phyloP scores from a whole-genome alignment of 2,113 vertebrate genomes.

The Tonatia bakeri region DNA sequence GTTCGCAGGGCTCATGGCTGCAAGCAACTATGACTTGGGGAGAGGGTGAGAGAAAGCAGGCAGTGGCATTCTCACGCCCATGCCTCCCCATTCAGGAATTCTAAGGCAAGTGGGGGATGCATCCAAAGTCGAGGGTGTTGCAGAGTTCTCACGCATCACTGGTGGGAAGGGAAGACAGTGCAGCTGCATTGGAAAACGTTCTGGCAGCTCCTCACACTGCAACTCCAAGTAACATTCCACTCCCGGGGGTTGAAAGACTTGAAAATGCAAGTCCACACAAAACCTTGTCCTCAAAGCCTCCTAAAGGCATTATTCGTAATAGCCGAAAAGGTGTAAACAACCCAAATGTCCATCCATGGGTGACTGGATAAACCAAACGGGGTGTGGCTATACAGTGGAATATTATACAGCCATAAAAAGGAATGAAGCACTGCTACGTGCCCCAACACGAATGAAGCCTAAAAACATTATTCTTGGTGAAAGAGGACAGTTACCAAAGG shows the following conservation, averaged over 20 bases:
- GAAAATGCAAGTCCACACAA: background rate
- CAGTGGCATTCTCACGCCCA: background rate
- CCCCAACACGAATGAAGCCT: no score
- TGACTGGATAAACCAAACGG: background rate
- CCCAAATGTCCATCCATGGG: no score
- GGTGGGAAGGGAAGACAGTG: background rate
- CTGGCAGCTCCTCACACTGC: background rate
- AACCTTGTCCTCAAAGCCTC: fast-evolving
- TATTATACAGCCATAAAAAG: background rate
- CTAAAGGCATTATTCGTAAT: background rate
- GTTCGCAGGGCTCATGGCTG: background rate
- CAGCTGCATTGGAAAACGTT: background rate
- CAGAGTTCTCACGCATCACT: background rate
- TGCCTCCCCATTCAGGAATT: background rate
- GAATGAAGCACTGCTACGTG: fast-evolving
- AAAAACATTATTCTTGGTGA: background rate
- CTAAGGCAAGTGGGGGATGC: background rate
- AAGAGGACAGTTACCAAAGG: background rate
- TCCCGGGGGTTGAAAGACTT: background rate
- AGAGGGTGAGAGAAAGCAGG: no score
- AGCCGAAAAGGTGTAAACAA: background rate
- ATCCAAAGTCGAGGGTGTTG: background rate
- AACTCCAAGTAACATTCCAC: background rate
- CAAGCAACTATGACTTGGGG: background rate
- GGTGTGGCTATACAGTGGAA: fast-evolving